Conservation (phyloP, 2,888 invertebrate species). For the Amblyteles armatorius region DNA sequence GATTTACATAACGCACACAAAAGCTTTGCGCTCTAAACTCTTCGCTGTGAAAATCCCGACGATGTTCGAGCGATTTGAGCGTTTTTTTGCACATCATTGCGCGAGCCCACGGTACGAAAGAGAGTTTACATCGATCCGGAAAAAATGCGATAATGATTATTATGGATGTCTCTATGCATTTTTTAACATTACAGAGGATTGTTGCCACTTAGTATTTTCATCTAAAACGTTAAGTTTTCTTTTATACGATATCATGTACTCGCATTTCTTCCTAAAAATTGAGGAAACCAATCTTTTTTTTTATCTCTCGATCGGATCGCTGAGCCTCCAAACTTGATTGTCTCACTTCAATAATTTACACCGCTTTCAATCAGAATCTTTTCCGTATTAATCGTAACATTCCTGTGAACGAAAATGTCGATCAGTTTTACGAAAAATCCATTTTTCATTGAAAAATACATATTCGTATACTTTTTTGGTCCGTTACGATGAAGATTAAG, state of each 20-base stretch:
- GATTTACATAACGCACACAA: constrained; percentile 15
- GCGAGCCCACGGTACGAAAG: background rate
- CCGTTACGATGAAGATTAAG: too few species aligned
- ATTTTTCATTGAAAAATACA: too few species aligned
- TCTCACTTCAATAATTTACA: too few species aligned
- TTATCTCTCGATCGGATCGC: background rate
- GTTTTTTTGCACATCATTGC: background rate
- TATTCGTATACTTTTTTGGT: too few species aligned
- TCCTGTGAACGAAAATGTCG: too few species aligned
- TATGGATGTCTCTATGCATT: background rate
- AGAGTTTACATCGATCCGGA: background rate
- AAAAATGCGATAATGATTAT: background rate
- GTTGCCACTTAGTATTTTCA: background rate
- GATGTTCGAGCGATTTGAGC: background rate
- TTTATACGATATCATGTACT: too few species aligned
- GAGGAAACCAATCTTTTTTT: background rate
- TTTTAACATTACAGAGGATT: background rate
- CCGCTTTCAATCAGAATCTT: too few species aligned
- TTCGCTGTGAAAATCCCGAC: background rate
- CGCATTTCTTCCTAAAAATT: background rate
- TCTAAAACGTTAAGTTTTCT: background rate
- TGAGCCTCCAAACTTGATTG: too few species aligned
- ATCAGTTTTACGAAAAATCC: too few species aligned
- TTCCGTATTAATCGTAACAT: too few species aligned
- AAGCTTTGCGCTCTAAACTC: background rate